Percentiles rank a stretch among this genome's conserved stretches.
These are phyloP conservation scores for Aporophyla lueneburgensis DNA, from an alignment of 2,888 invertebrate species.

Conservation along the genomic window DNA sequence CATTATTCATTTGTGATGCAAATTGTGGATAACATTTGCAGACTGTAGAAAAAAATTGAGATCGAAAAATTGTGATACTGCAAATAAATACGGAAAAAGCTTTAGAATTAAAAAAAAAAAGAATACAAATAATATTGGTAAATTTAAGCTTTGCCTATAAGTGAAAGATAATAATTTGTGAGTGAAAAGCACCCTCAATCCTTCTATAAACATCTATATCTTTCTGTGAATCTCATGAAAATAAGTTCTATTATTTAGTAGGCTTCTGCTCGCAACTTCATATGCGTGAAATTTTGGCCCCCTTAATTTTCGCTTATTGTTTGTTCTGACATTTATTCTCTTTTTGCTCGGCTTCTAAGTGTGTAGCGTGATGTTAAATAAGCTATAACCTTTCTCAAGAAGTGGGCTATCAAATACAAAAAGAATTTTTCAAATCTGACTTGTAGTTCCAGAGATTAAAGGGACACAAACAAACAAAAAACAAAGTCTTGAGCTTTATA, in stretches of 20 bases:
- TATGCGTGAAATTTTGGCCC: not conserved
- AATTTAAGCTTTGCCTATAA: not conserved
- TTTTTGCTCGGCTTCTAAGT: not conserved
- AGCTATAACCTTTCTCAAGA: no score
- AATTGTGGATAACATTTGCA: conserved; percentile 18
- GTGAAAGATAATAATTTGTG: no score
- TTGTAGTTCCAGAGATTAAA: no score
- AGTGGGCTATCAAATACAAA: no score
- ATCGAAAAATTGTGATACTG: not conserved
- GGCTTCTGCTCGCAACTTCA: not conserved
- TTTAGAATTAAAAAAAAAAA: not conserved
- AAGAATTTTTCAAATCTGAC: no score
- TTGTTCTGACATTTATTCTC: not conserved
- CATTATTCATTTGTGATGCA: conserved; percentile 23
- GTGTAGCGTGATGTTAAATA: no score
- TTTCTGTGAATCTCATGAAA: not conserved
- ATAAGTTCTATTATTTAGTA: not conserved
- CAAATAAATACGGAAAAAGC: not conserved
- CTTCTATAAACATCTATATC: not conserved
- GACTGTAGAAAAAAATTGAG: not conserved
- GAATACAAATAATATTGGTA: not conserved
- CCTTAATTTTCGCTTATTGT: not conserved
- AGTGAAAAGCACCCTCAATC: not conserved
- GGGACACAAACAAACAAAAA: no score
- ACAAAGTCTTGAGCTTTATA: not conserved